Conservation (phyloP, 2,113 vertebrate species). For the Ardeotis arabs region DNA sequence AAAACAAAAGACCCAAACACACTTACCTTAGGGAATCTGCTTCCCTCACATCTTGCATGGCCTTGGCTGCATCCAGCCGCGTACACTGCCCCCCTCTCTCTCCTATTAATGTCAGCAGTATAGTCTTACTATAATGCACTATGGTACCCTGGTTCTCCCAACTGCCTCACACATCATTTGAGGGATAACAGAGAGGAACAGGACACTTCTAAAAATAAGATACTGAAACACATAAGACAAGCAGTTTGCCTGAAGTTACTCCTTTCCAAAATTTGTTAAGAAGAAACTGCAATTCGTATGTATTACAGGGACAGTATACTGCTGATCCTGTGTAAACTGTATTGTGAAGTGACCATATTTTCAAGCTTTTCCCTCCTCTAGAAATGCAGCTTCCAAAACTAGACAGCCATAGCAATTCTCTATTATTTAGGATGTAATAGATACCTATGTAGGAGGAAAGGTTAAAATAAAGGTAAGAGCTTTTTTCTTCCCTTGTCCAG, state of each 20-base stretch:
- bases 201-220: not conserved
- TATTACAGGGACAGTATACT: not conserved
- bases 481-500: not conserved
- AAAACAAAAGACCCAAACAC: not conserved
- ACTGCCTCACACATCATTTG: not conserved
- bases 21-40: not conserved
- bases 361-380: not conserved
- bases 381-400: not conserved
- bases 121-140: not conserved
- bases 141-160: not conserved
- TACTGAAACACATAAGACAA: not conserved
- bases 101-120: not conserved
- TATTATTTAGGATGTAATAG: not conserved
- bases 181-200: not conserved
- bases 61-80: not conserved
- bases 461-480: not conserved
- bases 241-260: not conserved
- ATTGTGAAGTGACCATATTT: not conserved
- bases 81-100: not conserved
- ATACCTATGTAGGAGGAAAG: not conserved
- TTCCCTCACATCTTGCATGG: not conserved
- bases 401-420: not conserved
- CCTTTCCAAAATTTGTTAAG: not conserved
- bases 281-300: not conserved
- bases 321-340: not conserved